Evolutionary conservation across 2,113 vertebrate genomes (phyloP).

Genomic region (Xenus cinereus): DNA sequence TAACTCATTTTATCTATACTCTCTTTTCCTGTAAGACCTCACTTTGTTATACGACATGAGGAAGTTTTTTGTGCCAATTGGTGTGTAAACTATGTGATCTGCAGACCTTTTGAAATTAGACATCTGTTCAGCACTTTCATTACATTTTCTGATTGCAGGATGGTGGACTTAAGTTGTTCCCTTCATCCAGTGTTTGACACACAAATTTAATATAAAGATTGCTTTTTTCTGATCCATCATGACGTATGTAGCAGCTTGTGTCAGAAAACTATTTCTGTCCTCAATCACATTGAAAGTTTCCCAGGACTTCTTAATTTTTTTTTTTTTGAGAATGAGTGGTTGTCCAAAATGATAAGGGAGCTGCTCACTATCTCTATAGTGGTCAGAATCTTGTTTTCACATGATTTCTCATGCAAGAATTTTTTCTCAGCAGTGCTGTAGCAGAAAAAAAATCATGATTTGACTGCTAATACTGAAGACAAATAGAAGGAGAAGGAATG

Average conservation of each 20-base stretch:
- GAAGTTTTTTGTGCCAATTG: neutral
- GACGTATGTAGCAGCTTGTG: neutral
- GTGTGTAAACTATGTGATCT: neutral
- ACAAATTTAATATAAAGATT: neutral
- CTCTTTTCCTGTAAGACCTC: neutral
- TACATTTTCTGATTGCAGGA: neutral
- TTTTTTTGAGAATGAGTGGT: neutral
- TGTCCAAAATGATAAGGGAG: neutral
- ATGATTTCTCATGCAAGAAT: neutral
- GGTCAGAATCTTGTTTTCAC: neutral
- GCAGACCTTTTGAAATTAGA: neutral
- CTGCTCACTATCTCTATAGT: neutral
- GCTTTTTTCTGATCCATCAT: neutral
- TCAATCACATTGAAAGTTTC: neutral
- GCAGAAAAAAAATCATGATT: neutral
- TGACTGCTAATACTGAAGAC: neutral
- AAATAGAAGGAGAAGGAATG: neutral
- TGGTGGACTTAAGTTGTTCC: neutral
- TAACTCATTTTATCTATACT: neutral
- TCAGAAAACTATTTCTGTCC: neutral
- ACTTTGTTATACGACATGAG: neutral
- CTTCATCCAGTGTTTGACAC: neutral
- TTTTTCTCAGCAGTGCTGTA: neutral
- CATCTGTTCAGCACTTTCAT: neutral
- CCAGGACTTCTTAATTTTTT: neutral